phyloP scores from a whole-genome alignment of 2,888 invertebrate species.

The Phoronis australis region DNA sequence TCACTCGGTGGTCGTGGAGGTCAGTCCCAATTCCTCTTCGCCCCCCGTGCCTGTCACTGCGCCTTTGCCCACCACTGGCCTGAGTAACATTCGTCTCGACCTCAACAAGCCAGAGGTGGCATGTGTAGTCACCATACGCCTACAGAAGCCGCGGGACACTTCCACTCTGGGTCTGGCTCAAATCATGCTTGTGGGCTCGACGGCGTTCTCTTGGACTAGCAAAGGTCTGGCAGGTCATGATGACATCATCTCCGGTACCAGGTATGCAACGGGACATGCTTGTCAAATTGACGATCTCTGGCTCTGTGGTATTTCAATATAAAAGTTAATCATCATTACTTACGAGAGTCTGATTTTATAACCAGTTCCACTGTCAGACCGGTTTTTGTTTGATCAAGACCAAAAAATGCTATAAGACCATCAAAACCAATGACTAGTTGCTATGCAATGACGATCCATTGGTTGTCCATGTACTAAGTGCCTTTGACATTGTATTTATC shows the following conservation, averaged over 20 bases:
- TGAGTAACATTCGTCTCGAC: conserved; percentile 75
- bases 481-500: not conserved
- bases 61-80: conserved; percentile 77
- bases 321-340: no score
- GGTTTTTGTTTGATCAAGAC: no score
- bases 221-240: conserved; percentile 36
- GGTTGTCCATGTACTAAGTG: no score
- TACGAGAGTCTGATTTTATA: no score
- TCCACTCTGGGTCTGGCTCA: conserved; percentile 83
- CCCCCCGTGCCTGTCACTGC: conserved; percentile 77
- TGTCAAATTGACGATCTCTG: no score
- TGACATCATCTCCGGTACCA: conserved; percentile 45
- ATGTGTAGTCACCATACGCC: conserved; percentile 70
- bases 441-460: no score
- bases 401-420: no score
- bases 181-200: conserved; percentile 76
- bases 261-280: no score
- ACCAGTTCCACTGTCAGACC: no score
- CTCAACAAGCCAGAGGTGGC: conserved; percentile 79
- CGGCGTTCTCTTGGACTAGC: no score
- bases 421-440: no score
- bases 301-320: no score
- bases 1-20: conserved; percentile 75
- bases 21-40: conserved; percentile 72
- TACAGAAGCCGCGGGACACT: conserved; percentile 83